Percentiles rank a stretch among this genome's conserved stretches.
Evolutionary conservation across 2,888 invertebrate genomes (phyloP).

Genomic region (Brachyptera putata): DNA sequence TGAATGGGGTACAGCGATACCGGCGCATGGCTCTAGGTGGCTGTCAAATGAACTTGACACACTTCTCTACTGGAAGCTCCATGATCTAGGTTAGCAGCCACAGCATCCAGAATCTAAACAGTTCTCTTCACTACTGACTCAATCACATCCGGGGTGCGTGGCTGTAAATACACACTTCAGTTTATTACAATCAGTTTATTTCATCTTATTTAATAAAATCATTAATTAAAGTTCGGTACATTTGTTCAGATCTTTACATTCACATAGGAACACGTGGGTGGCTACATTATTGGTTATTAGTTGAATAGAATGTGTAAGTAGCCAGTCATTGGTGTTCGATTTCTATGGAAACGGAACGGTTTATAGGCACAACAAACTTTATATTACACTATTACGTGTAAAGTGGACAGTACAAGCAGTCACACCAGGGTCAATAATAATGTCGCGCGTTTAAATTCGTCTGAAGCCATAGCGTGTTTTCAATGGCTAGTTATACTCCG

Average conservation of each 20-base stretch:
- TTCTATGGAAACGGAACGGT: background rate
- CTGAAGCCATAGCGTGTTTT: background rate
- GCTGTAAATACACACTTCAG: too few relatives aligned
- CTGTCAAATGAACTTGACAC: background rate
- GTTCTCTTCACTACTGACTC: background rate
- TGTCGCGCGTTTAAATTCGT: background rate
- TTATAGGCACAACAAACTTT: background rate
- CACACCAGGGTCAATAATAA: background rate
- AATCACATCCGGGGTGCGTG: background rate
- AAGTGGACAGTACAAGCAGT: background rate
- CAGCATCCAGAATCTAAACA: background rate
- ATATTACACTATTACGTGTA: too few relatives aligned
- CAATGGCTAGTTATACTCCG: conserved; percentile 32
- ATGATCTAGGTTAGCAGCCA: background rate
- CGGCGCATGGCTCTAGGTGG: conserved; percentile 1
- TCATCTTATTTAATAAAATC: too few relatives aligned
- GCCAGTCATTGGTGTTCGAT: background rate
- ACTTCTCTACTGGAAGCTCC: background rate
- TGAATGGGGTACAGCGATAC: background rate
- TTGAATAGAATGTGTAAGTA: too few relatives aligned
- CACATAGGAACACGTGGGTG: too few relatives aligned
- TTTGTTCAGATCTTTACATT: too few relatives aligned
- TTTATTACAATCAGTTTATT: too few relatives aligned
- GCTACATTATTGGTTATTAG: background rate
- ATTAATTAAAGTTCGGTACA: too few relatives aligned